Base-by-base conservation (phyloP, 2,113 vertebrate species). In the Lepidothrix coronata region DNA sequence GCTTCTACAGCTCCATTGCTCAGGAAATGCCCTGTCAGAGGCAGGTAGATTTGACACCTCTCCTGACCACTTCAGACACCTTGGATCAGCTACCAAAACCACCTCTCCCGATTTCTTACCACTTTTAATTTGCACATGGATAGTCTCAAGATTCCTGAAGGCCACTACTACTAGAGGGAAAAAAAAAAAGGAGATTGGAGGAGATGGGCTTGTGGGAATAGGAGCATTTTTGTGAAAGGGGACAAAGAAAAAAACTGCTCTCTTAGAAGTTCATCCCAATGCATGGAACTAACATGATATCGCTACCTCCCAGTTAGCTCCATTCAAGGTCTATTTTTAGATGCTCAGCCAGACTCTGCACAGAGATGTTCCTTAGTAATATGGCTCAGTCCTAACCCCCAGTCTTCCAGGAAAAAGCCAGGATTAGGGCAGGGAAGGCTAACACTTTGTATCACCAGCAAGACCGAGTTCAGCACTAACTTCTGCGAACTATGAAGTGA, bases 381-480 rank as follows among this genome's bases (percentile, higher is more conserved):
- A 41, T 16, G 62, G 67, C 61, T 55, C 8, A 0, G 37, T 14
- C 51, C 31, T 46, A 84, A 3, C 18, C 30, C 30, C 30, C 16
- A n/a, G 30, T 0, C 33, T 25, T 3, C 28, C 39, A 22, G 9
- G 28, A 71, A 48, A 27, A 65, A 67, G 24, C 15, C 62, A 33
- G 17, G 43, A 13, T 16, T 31, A 27, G 28, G 17, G 14, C 33
- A 39, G 25, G 12, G 35, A 70, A 70, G 4, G 12, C 21, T 7
- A 37, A 30, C 6, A 1, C 20, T 11, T 54, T 14, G n/a, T 14
- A 9, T 4, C 25, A 3, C 30, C 1, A 27, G 13, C 10, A 13
- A 17, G 46, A 24, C 4, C 2, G 19, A 27, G 52, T 9, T 48
- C 41, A 35, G 52, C 48, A 44, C 2, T 22, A 14, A 20, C 68